Evolutionary conservation across 2,797 vertebrate genomes (phyloP), one percentile per base, ranked within the genome.

Genomic region (Labroides dimidiatus): DNA sequence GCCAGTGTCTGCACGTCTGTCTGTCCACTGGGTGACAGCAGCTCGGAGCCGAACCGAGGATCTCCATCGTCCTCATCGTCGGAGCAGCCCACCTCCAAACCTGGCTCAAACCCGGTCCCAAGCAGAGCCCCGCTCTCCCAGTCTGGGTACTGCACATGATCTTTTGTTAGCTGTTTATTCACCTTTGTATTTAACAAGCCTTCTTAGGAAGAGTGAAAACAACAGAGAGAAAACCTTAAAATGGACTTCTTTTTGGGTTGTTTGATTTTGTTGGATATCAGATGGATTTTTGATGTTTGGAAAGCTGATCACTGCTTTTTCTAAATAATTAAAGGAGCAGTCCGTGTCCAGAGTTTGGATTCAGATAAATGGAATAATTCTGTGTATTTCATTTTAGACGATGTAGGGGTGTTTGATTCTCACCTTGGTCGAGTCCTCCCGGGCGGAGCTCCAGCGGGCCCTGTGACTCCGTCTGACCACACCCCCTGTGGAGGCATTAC

Each of bases 1-100:
- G 96, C 96, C 58, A 96, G 88, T 0, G 95, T 96, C 93, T 96
- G 96, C 67, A 96, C 96, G 0, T 96, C 96, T 0, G 94, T 96
- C 91, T 96, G 96, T 27, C 96, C 95, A 0, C 94, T 95, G 16
- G 96, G 96, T 7, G 96, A 96, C 42, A 96, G 92, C 19, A 95
- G 88, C 84, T 96, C 96, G 0, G 95, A 93, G n/a, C 95, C 51
- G 61, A 95, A 90, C 17, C 90, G 90, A 23, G 63, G 89, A 6
- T 93, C 92, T 21, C 94, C 87, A 2, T 95, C 95, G 3, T 95
- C 94, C 16, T 96, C 95, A 0, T 96, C 50, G 58, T 94, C 89
- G 27, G 95, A 91, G 88, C 93, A 85, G 63, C 90, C 81, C 73
- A 91, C 84, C 20, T 94, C 81, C 80, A 95, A 69, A 72, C 92